Conservation (phyloP, 2,888 invertebrate genomes). For the Endotricha flammealis region DNA sequence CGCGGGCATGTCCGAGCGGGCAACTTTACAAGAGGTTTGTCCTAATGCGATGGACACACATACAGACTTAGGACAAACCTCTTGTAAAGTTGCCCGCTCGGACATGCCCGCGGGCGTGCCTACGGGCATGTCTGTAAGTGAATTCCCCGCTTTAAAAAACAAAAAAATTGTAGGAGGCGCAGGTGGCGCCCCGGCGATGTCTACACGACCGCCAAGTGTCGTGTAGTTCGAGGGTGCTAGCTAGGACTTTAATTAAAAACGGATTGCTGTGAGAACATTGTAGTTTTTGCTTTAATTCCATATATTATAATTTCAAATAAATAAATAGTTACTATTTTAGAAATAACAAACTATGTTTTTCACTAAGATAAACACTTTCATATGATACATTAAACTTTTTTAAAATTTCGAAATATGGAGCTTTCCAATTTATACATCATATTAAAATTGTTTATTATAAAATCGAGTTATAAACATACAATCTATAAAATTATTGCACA, state of each 20-base stretch:
- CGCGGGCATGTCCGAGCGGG: too few species aligned
- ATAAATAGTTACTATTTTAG: conserved; percentile 55
- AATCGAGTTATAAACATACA: conserved; percentile 26
- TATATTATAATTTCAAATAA: conserved; percentile 66
- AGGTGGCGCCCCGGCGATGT: too few species aligned
- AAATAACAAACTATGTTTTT: conserved; percentile 47
- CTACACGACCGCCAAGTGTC: too few species aligned
- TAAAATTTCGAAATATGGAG: conserved; percentile 34
- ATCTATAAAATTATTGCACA: conserved; percentile 42
- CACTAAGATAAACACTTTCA: conserved; percentile 43
- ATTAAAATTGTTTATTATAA: conserved; percentile 27
- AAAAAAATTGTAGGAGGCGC: too few species aligned
- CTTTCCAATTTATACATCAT: conserved; percentile 22
- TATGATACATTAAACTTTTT: conserved; percentile 45
- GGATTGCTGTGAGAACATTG: conserved; percentile 44
- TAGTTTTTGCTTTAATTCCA: conserved; percentile 52
- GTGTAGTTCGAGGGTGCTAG: too few species aligned
- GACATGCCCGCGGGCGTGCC: too few species aligned
- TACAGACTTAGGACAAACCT: too few species aligned
- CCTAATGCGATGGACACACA: too few species aligned
- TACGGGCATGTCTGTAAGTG: too few species aligned
- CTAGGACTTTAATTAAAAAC: conserved; percentile 24
- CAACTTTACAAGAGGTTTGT: too few species aligned
- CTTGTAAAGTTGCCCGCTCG: too few species aligned
- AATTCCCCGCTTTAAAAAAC: too few species aligned